Evolutionary conservation across 2,888 invertebrate species (phyloP).

Genomic region (Congeria kusceri): DNA sequence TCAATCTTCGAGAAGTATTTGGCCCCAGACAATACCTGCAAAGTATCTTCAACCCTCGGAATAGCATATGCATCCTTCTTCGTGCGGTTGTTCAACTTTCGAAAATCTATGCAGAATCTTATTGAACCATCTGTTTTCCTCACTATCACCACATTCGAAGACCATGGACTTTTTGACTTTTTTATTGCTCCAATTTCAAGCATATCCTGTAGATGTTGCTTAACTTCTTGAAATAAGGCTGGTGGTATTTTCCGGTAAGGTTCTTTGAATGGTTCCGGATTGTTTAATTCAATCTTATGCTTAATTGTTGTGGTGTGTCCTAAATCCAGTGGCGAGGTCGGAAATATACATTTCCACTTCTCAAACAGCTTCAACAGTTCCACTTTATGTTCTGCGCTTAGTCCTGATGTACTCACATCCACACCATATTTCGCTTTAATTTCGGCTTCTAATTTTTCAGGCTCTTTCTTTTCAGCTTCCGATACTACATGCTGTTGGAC

Average conservation of each 20-base stretch:
- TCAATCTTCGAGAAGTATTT: slow-evolving; percentile 19
- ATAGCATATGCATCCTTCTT: slow-evolving; percentile 17
- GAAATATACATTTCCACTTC: slow-evolving; percentile 15
- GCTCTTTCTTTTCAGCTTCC: slow-evolving; percentile 10
- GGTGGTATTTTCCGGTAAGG: slow-evolving; percentile 20
- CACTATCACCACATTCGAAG: slow-evolving; percentile 19
- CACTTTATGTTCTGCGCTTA: slow-evolving; percentile 2
- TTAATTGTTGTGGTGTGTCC: slow-evolving; percentile 10
- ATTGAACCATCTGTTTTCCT: slow-evolving; percentile 18
- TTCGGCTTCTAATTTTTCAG: neutral
- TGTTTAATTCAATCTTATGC: slow-evolving; percentile 6
- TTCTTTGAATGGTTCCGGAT: slow-evolving; percentile 22
- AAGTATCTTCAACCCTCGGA: slow-evolving; percentile 14
- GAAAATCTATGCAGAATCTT: slow-evolving; percentile 15
- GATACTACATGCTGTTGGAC: slow-evolving; percentile 1
- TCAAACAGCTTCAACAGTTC: slow-evolving; percentile 3
- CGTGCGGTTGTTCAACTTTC: slow-evolving; percentile 12
- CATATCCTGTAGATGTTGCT: slow-evolving; percentile 22
- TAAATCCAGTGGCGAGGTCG: neutral
- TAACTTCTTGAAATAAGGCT: slow-evolving; percentile 19
- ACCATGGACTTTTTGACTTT: slow-evolving; percentile 15
- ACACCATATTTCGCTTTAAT: neutral
- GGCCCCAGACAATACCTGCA: slow-evolving; percentile 6
- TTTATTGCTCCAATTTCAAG: neutral
- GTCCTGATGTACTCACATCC: too few relatives aligned